These are phyloP conservation scores for Mormyrus iriodes DNA, from an alignment of 2,113 vertebrate genomes.

Conservation along the genomic window DNA sequence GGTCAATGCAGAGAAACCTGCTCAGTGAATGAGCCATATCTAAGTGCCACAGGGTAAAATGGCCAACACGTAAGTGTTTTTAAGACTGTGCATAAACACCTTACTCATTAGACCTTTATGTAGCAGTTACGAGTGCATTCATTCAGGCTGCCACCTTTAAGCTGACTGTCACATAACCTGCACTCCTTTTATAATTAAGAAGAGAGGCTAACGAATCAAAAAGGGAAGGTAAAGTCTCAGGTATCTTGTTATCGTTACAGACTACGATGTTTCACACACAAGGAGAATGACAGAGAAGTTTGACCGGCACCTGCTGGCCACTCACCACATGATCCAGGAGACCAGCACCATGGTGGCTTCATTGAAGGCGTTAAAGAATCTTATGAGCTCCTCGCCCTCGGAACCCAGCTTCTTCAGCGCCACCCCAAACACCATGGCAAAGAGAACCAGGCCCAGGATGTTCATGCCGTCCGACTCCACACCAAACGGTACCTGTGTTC, in stretches of 20 bases:
- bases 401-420: constrained; percentile 84
- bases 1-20: background rate
- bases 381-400: constrained; percentile 91
- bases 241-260: too few species aligned
- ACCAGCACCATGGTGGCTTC: constrained; percentile 98
- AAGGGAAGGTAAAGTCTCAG: background rate
- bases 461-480: constrained; percentile 89
- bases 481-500: constrained; percentile 73
- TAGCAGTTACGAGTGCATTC: background rate
- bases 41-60: background rate
- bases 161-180: background rate
- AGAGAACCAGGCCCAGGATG: constrained; percentile 90
- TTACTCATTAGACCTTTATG: background rate
- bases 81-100: background rate
- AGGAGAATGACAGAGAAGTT: background rate
- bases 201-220: background rate
- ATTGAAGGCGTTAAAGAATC: constrained; percentile 92
- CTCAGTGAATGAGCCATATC: background rate
- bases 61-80: background rate
- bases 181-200: background rate
- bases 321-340: constrained; percentile 99
- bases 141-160: background rate
- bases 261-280: background rate
- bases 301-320: background rate
- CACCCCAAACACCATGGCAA: constrained; percentile 88